These are phyloP conservation scores for Sebastes oblongus DNA, from an alignment of 2,797 vertebrate species.

Conservation along the genomic window DNA sequence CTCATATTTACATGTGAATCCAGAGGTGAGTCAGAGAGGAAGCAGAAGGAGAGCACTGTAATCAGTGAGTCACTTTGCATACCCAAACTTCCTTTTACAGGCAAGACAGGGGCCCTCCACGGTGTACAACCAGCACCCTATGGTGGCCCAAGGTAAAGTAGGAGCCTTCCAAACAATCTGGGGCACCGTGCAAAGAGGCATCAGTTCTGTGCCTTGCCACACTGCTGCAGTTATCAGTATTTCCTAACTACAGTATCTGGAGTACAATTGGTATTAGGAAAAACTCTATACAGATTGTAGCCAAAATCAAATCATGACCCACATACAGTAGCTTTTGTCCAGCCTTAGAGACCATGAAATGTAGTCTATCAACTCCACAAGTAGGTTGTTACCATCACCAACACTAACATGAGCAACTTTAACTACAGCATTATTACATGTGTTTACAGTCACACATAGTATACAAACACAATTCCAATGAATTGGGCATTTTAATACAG, in stretches of 20 bases:
- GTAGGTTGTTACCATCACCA: background rate
- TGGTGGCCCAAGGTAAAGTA: conserved; percentile 32
- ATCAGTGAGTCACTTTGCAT: conserved; percentile 68
- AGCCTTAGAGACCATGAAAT: conserved; percentile 5
- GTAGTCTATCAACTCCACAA: background rate
- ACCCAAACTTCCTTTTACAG: conserved; percentile 76
- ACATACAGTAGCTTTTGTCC: conserved; percentile 23
- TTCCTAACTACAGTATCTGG: conserved; percentile 48
- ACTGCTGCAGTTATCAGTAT: conserved; percentile 56
- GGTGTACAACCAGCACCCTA: conserved; percentile 33
- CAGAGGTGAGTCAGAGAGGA: conserved; percentile 67
- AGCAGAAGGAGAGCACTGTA: conserved; percentile 56
- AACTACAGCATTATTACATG: background rate
- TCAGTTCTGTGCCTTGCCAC: conserved; percentile 42
- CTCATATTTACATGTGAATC: conserved; percentile 69
- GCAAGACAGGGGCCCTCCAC: conserved; percentile 27
- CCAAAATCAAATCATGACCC: conserved; percentile 44
- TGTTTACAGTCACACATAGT: background rate
- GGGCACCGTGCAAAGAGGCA: conserved; percentile 25
- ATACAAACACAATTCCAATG: background rate
- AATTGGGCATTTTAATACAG: conserved; percentile 30
- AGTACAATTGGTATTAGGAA: conserved; percentile 36
- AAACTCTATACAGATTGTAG: conserved; percentile 16
- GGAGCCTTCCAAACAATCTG: conserved; percentile 38
- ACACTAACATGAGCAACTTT: background rate